Percentiles rank a stretch among this genome's conserved stretches.
phyloP scores from a whole-genome alignment of 2,113 vertebrate genomes.

The Rattus rattus region DNA sequence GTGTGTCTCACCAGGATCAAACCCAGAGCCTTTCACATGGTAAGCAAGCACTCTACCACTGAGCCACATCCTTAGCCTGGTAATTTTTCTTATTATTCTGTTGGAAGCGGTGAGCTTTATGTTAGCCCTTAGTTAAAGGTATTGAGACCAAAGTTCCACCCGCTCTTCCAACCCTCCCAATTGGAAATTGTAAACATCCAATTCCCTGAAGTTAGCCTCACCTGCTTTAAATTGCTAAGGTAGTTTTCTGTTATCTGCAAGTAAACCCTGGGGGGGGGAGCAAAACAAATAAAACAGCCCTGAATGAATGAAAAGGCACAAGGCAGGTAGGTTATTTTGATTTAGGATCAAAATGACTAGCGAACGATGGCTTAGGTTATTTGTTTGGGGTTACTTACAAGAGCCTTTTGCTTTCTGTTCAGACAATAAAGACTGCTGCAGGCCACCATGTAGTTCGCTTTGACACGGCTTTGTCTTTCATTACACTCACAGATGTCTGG shows the following conservation, averaged over 20 bases:
- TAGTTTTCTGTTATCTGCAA: constrained; percentile 30
- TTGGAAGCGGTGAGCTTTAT: not conserved
- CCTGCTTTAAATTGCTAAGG: not conserved
- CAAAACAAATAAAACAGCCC: constrained; percentile 28
- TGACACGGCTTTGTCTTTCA: constrained; percentile 68
- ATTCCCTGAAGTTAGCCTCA: not conserved
- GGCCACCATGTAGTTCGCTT: constrained; percentile 57
- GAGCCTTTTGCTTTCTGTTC: constrained; percentile 49
- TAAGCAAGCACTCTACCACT: not conserved
- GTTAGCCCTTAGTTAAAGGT: not conserved
- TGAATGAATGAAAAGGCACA: not conserved
- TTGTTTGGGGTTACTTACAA: constrained; percentile 65
- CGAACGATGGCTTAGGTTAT: constrained; percentile 20
- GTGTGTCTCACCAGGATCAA: not conserved
- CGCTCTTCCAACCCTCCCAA: not conserved
- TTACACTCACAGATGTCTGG: constrained; percentile 67
- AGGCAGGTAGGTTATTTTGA: constrained; percentile 20
- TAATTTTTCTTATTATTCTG: not conserved
- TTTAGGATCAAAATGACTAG: constrained; percentile 47
- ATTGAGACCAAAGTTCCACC: not conserved
- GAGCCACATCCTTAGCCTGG: not conserved
- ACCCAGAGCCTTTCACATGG: not conserved
- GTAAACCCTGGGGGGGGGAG: not conserved
- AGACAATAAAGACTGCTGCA: constrained; percentile 58
- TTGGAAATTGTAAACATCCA: not conserved